Evolutionary conservation across 2,888 invertebrate species (phyloP), one percentile per base, ranked within the genome.

Genomic region (Hydrotaea diabolus): DNA sequence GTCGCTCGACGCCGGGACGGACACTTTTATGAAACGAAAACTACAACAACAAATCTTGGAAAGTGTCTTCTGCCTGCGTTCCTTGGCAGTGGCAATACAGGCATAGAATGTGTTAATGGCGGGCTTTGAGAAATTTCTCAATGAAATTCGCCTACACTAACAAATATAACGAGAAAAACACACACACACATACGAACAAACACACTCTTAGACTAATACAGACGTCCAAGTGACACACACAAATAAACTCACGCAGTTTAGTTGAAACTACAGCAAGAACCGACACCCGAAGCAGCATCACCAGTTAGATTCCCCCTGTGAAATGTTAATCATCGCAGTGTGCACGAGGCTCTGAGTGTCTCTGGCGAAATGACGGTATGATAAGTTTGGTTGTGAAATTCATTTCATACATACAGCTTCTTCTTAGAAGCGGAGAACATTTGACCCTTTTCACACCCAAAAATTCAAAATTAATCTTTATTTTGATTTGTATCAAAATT

Each of bases 121-220:
- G 74, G 72, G 80, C 73, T 76, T 74, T 87, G 13, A 2, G 39
- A 87, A 88, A 90, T 91, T 91, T 87, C 89, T 91, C 89, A 90
- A 90, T 90, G 90, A 90, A 83, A 90, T 87, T 86, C 88, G 72
- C 59, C 77, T 73, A 7, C 49, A 77, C 73, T 43, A 39, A 72
- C 21, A 43, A 15, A 39, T 17, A 23, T 55, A 49, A 15, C 49
- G 39, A 49, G 43, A 43, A 19, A 21, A 36, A 31, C 39, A 62
- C 36, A 31, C 31, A 3, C 31, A 62, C 59, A 31, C 64, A 39
- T 39, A 39, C 64, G 19, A n/a, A 62, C 31, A 62, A n/a, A 64
- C 11, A 39, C n/a, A 62, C 31, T 13, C 13, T 13, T 31, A 11
- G 7, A 62, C 31, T 31, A 39, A 39, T 11, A 39, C 39, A 39